These are phyloP conservation scores for Verasper variegatus DNA, from an alignment of 2,113 vertebrate genomes.

Conservation along the genomic window DNA sequence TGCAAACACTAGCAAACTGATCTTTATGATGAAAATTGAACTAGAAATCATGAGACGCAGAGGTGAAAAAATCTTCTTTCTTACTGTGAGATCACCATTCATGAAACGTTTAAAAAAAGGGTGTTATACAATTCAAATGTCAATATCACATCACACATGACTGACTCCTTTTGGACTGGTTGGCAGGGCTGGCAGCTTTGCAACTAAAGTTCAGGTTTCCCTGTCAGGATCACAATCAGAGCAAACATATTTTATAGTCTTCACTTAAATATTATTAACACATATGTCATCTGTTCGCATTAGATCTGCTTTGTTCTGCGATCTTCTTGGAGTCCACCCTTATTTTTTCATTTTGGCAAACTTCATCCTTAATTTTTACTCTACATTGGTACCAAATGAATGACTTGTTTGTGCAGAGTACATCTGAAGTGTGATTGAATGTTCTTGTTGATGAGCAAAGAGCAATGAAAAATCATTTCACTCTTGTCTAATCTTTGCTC, in stretches of 20 bases:
- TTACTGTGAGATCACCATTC: background rate
- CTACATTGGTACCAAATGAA: background rate
- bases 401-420: background rate
- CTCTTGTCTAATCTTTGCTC: too few relatives aligned
- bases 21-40: too few relatives aligned
- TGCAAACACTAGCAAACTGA: too few relatives aligned
- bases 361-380: background rate
- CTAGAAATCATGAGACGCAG: background rate
- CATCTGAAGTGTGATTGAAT: background rate
- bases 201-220: background rate
- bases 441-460: background rate
- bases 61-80: background rate
- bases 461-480: background rate
- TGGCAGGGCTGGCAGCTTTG: background rate
- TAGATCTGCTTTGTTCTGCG: background rate
- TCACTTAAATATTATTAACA: background rate
- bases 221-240: background rate
- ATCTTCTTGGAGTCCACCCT: background rate
- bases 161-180: background rate
- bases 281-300: background rate
- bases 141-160: background rate
- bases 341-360: background rate
- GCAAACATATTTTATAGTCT: background rate
- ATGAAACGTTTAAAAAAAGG: background rate
- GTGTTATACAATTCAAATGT: constrained; percentile 4